Base-by-base conservation (phyloP, 2,113 vertebrate genomes). In the Probosciger aterrimus region DNA sequence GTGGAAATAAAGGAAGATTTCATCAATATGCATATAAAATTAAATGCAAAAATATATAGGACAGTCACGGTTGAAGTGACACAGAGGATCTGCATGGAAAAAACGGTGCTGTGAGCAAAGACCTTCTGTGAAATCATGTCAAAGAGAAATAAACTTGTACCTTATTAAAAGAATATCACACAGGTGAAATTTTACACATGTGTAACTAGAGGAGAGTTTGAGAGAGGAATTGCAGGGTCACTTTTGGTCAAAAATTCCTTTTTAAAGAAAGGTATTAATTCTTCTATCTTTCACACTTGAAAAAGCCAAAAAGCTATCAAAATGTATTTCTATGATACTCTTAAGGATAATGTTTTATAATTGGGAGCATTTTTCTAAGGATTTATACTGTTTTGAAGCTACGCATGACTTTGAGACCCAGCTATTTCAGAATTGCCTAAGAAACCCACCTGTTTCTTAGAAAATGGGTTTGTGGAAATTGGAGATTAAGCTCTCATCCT, bases 61-160 rank as follows among this genome's bases (percentile, higher is more conserved):
- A 41, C 9, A 47, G 10, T 73, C 3, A 9, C 2, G 2, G 19
- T 7, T 64, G 43, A 85, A 82, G 7, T 19, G 35, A 55, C 13
- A 68, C 6, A 73, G 37, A 85, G 6, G 5, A 85, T n/a, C 41
- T 82, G 5, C 30, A 33, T 27, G 35, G 22, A 35, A 88, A 68
- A 47, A 18, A 0, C 7, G 2, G 11, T 30, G 10, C 7, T 70
- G 28, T 35, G 8, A 60, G 22, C 12, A 71, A 78, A 78, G 4
- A 11, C 20, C 23, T 71, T 49, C 16, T 50, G 20, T 37, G 35
- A 75, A 82, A 6, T 22, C 1, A 2, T 3, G 9, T 18, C 8
- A 9, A 41, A 27, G 5, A 82, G 14, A 82, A 85, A 69, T 8
- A 82, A 81, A 31, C 2, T 10, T 1, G 0, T n/a, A 25, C 8